These are phyloP conservation scores for Pelmatolapia mariae DNA, from an alignment of 2,113 vertebrate genomes.

Conservation along the genomic window DNA sequence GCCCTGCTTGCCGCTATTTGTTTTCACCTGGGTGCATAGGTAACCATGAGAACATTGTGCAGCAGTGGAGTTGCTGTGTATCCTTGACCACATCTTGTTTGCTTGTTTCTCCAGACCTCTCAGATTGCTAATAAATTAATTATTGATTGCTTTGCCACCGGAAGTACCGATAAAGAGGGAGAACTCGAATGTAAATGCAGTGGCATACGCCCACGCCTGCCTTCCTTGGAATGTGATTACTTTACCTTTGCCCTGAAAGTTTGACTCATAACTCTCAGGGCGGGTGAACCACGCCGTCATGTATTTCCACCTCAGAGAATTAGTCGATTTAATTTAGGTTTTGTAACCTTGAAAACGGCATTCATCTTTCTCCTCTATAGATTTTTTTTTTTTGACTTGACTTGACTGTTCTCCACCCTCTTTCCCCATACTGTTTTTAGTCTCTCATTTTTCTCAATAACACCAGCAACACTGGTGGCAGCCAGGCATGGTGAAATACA, in stretches of 20 bases:
- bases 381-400: not conserved
- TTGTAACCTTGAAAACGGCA: constrained; percentile 45
- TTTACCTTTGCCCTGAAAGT: not conserved
- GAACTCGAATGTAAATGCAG: not conserved
- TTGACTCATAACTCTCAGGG: constrained; percentile 2
- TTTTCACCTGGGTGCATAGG: constrained; percentile 21
- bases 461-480: not conserved
- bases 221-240: not conserved
- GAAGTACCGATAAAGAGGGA: not conserved
- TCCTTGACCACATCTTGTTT: constrained; percentile 46
- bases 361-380: constrained; percentile 34
- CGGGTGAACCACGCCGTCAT: not conserved
- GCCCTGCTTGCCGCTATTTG: constrained; percentile 13
- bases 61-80: not conserved
- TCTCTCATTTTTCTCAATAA: constrained; percentile 38
- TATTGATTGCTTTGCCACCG: not conserved
- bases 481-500: constrained; percentile 10
- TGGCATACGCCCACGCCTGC: not conserved
- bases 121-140: constrained; percentile 32
- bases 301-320: constrained; percentile 22
- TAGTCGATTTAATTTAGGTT: constrained; percentile 24
- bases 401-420: not conserved
- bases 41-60: constrained; percentile 63
- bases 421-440: not conserved
- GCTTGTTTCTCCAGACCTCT: not conserved